phyloP scores from a whole-genome alignment of 2,888 invertebrate genomes.

The Microdon myrmicae region DNA sequence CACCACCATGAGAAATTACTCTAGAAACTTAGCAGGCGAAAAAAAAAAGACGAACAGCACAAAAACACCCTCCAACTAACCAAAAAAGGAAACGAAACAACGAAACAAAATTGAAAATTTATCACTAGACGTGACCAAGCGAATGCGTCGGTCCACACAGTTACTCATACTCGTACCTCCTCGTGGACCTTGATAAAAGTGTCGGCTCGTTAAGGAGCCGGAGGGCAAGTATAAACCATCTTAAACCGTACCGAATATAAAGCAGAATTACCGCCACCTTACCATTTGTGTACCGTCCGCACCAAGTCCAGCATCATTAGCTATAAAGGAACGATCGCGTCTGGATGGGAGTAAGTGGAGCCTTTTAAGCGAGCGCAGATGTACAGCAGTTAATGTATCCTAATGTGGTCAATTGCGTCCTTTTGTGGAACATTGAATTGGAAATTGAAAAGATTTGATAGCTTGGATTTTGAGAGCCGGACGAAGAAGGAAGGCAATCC shows the following conservation, averaged over 20 bases:
- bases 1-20: too few relatives aligned
- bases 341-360: constrained; percentile 13
- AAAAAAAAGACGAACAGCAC: constrained; percentile 16
- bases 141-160: constrained; percentile 32
- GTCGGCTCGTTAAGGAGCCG: constrained; percentile 50
- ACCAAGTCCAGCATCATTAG: constrained; percentile 5
- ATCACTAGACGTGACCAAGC: constrained; percentile 49
- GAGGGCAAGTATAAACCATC: constrained; percentile 47
- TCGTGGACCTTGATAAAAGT: constrained; percentile 46
- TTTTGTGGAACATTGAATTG: constrained; percentile 52
- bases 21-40: constrained; percentile 8
- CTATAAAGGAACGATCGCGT: background rate
- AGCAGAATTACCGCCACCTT: constrained; percentile 38
- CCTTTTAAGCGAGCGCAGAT: constrained; percentile 31
- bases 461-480: background rate
- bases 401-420: constrained; percentile 52
- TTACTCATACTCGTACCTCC: background rate
- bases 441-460: constrained; percentile 46
- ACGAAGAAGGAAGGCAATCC: background rate
- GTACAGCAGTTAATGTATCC: constrained; percentile 52
- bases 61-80: constrained; percentile 17
- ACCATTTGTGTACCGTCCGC: constrained; percentile 12
- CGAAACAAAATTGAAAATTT: constrained; percentile 48
- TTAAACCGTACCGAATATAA: constrained; percentile 45
- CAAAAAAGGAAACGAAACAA: constrained; percentile 14